These are phyloP conservation scores for Salticus scenicus DNA, from an alignment of 2,888 invertebrate species.

Conservation along the genomic window DNA sequence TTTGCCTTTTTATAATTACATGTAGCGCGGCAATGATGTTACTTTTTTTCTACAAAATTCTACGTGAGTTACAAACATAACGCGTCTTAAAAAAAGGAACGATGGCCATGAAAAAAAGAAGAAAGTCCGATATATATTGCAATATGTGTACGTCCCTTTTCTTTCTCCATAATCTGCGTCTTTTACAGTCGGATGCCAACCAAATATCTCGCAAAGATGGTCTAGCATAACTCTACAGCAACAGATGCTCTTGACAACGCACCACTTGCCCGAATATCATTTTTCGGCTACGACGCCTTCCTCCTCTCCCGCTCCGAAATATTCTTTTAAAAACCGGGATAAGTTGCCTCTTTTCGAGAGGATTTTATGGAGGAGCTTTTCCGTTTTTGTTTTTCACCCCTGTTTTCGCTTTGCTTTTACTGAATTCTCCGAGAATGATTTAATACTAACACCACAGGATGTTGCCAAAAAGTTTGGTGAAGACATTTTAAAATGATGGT, in stretches of 20 bases:
- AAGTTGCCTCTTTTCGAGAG: slow-evolving; percentile 3
- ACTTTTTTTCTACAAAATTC: too few relatives aligned
- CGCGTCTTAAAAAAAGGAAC: too few relatives aligned
- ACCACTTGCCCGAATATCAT: slow-evolving; percentile 39
- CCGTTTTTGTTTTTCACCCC: slow-evolving; percentile 11
- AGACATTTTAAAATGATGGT: background rate
- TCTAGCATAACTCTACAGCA: slow-evolving; percentile 66
- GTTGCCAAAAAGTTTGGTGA: background rate
- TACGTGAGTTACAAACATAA: too few relatives aligned
- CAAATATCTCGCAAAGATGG: slow-evolving; percentile 68
- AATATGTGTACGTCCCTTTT: slow-evolving; percentile 32
- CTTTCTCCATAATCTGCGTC: slow-evolving; percentile 17
- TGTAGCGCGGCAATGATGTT: too few relatives aligned
- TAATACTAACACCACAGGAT: background rate
- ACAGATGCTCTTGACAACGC: slow-evolving; percentile 68
- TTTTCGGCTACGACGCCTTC: slow-evolving; percentile 31
- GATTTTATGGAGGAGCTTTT: slow-evolving; percentile 1
- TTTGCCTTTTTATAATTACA: too few relatives aligned
- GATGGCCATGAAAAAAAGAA: too few relatives aligned
- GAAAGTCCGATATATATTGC: too few relatives aligned
- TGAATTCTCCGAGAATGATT: background rate
- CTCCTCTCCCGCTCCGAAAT: background rate
- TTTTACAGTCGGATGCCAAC: slow-evolving; percentile 68
- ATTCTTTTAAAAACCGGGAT: slow-evolving; percentile 4
- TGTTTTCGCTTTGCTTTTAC: background rate